phyloP scores from a whole-genome alignment of 2,113 vertebrate genomes.

The Neogobius melanostomus region DNA sequence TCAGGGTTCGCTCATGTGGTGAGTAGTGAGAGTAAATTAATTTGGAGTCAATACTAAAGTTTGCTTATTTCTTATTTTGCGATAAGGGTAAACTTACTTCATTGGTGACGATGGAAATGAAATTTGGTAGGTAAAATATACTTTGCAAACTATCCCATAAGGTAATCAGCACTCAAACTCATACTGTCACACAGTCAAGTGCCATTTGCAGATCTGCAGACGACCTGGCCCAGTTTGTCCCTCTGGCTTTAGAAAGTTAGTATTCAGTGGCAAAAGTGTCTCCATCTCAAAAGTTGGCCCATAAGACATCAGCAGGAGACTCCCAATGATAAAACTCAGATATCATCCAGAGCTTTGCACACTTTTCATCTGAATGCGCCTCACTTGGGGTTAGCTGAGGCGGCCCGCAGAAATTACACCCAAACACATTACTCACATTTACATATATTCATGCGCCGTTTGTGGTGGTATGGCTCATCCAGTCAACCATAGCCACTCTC shows the following conservation, averaged over 20 bases:
- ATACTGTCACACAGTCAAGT: not conserved
- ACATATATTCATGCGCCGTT: conserved; percentile 64
- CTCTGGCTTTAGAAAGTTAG: conserved; percentile 30
- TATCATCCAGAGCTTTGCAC: conserved; percentile 36
- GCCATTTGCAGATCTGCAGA: conserved; percentile 23
- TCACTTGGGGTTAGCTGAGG: conserved; percentile 55
- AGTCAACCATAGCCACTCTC: conserved; percentile 44
- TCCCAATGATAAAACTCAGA: conserved; percentile 42
- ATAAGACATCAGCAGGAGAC: conserved; percentile 42
- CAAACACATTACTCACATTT: conserved; percentile 68
- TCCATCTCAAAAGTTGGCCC: conserved; percentile 49
- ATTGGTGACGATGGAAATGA: too few relatives aligned
- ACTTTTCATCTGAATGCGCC: conserved; percentile 58
- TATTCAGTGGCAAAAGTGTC: conserved; percentile 20
- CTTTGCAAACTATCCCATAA: too few relatives aligned
- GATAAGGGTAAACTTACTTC: too few relatives aligned
- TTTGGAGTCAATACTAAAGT: too few relatives aligned
- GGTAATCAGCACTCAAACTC: too few relatives aligned
- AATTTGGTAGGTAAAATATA: too few relatives aligned
- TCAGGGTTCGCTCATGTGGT: too few relatives aligned
- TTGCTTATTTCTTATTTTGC: too few relatives aligned
- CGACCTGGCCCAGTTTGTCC: conserved; percentile 16
- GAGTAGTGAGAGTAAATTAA: too few relatives aligned
- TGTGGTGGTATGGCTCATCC: conserved; percentile 51
- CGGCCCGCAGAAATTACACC: conserved; percentile 61